Evolutionary conservation across 2,113 vertebrate genomes (phyloP), one percentile per base, ranked within the genome.

Genomic region (Rhinoptilus africanus): DNA sequence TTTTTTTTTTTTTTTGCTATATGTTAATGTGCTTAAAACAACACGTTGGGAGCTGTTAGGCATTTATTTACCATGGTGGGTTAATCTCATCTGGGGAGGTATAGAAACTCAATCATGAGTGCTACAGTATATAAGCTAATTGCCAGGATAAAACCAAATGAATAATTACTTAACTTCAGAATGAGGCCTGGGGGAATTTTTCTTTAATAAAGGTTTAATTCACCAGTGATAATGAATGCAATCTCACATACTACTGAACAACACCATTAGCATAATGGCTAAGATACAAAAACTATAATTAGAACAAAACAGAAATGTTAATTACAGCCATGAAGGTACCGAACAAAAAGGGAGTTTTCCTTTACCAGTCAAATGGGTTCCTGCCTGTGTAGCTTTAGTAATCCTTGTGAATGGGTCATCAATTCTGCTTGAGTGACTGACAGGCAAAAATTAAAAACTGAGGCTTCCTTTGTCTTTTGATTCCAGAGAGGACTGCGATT

Each of bases 181-280:
- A 98, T 98, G 98, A 98, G 98, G 97, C 98, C 98, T 97, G 96
- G 57, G 98, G 98, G 98, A 98, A 97, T 98, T 98, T 98, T 98
- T 98, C 98, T 98, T 98, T 98, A 98, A 98, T 98, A 98, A 98
- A 98, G 98, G 98, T 98, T 98, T 98, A 98, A 98, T 98, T 98
- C 98, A 98, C 98, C 98, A 98, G 98, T 98, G 98, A 98, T 98
- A 98, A 98, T 98, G 98, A 98, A 98, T 98, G 98, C 98, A 98
- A 98, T 98, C 98, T 98, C 98, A 98, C 98, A 98, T 98, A 98
- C 98, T 98, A 98, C 98, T 97, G 97, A 98, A 98, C 98, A 98
- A 98, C 97, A 98, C 97, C 86, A 98, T 98, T 98, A 98, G 97
- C 98, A 98, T 98, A 98, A 98, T 98, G 98, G 97, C 98, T 98